These are phyloP conservation scores for Trachemys scripta DNA, from an alignment of 2,113 vertebrate genomes.

Conservation along the genomic window DNA sequence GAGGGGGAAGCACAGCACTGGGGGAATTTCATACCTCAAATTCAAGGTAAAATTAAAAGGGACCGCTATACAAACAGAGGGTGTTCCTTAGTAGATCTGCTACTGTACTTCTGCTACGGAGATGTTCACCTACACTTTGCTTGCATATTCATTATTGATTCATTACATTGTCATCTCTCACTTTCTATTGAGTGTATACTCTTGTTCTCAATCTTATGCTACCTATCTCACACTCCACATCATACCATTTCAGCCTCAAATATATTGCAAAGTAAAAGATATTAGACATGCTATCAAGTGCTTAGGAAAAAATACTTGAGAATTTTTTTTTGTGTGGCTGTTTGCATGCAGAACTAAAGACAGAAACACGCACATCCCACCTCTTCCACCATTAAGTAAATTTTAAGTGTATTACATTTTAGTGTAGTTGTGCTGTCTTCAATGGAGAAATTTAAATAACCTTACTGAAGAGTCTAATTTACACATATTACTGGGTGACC, in stretches of 20 bases:
- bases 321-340: background rate
- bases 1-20: no score
- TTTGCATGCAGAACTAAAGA: background rate
- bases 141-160: background rate
- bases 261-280: background rate
- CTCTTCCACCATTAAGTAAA: background rate
- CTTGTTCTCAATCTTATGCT: background rate
- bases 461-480: background rate
- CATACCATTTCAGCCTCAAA: background rate
- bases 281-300: background rate
- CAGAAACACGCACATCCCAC: background rate
- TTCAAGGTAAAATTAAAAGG: background rate
- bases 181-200: background rate
- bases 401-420: background rate
- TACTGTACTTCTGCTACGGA: background rate
- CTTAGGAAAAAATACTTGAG: background rate
- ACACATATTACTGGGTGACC: background rate
- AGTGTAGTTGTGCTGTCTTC: background rate
- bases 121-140: background rate
- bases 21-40: background rate
- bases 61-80: background rate
- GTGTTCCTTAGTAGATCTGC: background rate
- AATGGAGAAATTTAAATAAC: background rate
- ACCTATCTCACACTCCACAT: background rate
- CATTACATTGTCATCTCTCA: background rate